A percentile compares a stretch with the other conserved stretches of the same genome.
phyloP scores from a whole-genome alignment of 2,113 vertebrate species.

The Nanorana parkeri region DNA sequence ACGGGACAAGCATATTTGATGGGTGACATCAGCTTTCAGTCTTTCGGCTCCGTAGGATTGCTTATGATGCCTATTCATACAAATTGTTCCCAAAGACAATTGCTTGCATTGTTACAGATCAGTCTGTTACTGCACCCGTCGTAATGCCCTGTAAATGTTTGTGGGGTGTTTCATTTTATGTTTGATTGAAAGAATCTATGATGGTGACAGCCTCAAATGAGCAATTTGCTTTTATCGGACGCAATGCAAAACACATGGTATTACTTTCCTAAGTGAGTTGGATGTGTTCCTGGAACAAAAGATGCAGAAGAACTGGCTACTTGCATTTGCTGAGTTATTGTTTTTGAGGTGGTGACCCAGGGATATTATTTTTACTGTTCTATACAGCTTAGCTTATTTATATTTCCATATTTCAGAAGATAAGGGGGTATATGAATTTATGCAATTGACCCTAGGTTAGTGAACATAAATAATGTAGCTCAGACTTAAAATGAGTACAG shows the following conservation, averaged over 20 bases:
- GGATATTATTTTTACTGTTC: constrained; percentile 39
- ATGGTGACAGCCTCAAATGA: constrained; percentile 43
- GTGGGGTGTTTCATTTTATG: constrained; percentile 30
- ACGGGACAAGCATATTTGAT: too few relatives aligned
- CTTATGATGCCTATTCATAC: not conserved
- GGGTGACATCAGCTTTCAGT: not conserved
- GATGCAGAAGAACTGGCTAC: constrained; percentile 30
- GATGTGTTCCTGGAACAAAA: constrained; percentile 40
- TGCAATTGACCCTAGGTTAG: constrained; percentile 37
- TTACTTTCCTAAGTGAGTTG: constrained; percentile 31
- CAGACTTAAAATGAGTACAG: not conserved
- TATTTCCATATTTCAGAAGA: constrained; percentile 25
- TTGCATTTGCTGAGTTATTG: constrained; percentile 47
- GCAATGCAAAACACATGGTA: constrained; percentile 43
- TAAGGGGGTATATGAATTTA: constrained; percentile 45
- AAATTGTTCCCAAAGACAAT: constrained; percentile 24
- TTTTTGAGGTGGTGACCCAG: constrained; percentile 41
- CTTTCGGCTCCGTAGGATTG: not conserved
- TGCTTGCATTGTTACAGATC: not conserved
- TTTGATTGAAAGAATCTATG: constrained; percentile 45
- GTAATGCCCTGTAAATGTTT: constrained; percentile 39
- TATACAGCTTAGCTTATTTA: constrained; percentile 7
- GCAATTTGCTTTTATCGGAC: constrained; percentile 44
- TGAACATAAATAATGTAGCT: constrained; percentile 1
- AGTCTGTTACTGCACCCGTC: not conserved